A percentile compares a stretch with the other conserved stretches of the same genome.
phyloP scores from a whole-genome alignment of 2,888 invertebrate species.

The Cryptus viduatorius region DNA sequence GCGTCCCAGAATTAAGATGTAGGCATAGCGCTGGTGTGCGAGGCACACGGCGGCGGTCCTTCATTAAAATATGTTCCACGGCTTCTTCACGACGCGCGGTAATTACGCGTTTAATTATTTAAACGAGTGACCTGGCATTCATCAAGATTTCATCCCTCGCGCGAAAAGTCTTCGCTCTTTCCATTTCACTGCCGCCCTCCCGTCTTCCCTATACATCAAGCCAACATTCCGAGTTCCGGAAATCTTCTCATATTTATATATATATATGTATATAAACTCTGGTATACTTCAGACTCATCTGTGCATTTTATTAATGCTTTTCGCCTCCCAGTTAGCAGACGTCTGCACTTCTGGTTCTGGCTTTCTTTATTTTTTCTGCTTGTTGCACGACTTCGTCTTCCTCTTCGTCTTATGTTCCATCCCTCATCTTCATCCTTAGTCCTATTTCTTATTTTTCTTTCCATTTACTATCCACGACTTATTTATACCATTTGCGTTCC shows the following conservation, averaged over 20 bases:
- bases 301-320: slow-evolving; percentile 64
- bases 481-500: slow-evolving; percentile 30
- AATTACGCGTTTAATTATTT: slow-evolving; percentile 84
- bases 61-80: slow-evolving; percentile 81
- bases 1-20: slow-evolving; percentile 23
- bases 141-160: slow-evolving; percentile 74
- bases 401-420: background rate
- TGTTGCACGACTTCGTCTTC: slow-evolving; percentile 40
- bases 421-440: slow-evolving; percentile 11
- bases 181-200: slow-evolving; percentile 44
- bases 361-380: slow-evolving; percentile 37
- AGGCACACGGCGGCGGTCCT: slow-evolving; percentile 65
- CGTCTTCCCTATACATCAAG: slow-evolving; percentile 28
- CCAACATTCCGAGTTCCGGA: slow-evolving; percentile 45
- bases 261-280: slow-evolving; percentile 22
- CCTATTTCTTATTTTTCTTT: slow-evolving; percentile 16
- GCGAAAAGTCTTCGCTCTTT: slow-evolving; percentile 44
- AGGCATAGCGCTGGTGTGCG: slow-evolving; percentile 20
- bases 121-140: slow-evolving; percentile 81
- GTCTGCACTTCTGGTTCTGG: slow-evolving; percentile 31
- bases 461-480: slow-evolving; percentile 46
- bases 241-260: slow-evolving; percentile 50
- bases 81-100: slow-evolving; percentile 70
- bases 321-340: slow-evolving; percentile 40
- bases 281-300: slow-evolving; percentile 54